Evolutionary conservation across 2,888 invertebrate species (phyloP).

Genomic region (Cephus spinipes): DNA sequence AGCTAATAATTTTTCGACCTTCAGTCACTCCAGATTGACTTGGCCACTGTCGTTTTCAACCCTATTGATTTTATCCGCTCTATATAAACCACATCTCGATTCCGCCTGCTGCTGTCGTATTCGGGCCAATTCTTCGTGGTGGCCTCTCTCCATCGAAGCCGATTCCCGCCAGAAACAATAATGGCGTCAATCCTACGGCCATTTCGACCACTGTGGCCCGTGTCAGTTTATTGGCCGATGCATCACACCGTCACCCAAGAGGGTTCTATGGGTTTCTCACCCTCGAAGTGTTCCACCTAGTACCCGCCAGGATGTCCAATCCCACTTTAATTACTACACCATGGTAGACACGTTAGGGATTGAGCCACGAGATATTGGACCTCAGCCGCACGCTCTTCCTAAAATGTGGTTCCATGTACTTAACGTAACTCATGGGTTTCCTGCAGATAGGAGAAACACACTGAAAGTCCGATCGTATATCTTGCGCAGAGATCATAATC

Average conservation of each 20-base stretch:
- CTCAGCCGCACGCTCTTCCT: not conserved
- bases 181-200: constrained; percentile 59
- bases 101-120: not conserved
- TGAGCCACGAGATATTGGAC: constrained; percentile 39
- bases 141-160: constrained; percentile 17
- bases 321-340: constrained; percentile 47
- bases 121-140: not conserved
- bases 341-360: constrained; percentile 20
- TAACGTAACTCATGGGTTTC: not conserved
- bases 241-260: constrained; percentile 55
- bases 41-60: not conserved
- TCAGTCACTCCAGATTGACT: not conserved
- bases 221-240: constrained; percentile 63
- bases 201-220: constrained; percentile 58
- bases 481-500: not conserved
- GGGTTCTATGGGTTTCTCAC: constrained; percentile 26
- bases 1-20: not conserved
- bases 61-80: not conserved
- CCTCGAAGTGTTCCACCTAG: constrained; percentile 12
- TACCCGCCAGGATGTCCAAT: constrained; percentile 21
- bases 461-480: not conserved
- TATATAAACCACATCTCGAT: not conserved
- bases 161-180: constrained; percentile 54
- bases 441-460: not conserved
- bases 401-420: not conserved